Percentiles rank a stretch among this genome's conserved stretches.
phyloP scores from a whole-genome alignment of 2,888 invertebrate species.

The Cephonodes hylas region DNA sequence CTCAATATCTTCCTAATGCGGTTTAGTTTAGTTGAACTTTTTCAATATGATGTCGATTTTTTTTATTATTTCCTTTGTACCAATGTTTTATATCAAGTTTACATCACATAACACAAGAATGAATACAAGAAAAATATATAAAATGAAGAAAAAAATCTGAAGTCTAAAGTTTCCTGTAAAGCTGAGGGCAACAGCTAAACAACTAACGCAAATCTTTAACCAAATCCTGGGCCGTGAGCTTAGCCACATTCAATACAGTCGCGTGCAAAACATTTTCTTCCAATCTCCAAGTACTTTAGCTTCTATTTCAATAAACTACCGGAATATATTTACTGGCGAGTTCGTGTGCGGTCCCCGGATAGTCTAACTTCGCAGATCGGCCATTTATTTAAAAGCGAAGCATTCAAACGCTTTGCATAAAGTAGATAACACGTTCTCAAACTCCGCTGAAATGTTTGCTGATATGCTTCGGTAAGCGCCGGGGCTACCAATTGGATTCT shows the following conservation, averaged over 20 bases:
- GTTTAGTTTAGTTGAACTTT: neutral
- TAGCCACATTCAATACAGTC: neutral
- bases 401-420: constrained; percentile 50
- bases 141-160: too few relatives aligned
- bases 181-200: too few relatives aligned
- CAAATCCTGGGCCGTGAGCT: too few relatives aligned
- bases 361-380: constrained; percentile 35
- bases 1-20: neutral
- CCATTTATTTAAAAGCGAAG: constrained; percentile 41
- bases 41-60: too few relatives aligned
- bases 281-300: neutral
- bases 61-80: too few relatives aligned
- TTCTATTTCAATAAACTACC: constrained; percentile 3
- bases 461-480: neutral
- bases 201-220: too few relatives aligned
- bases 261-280: neutral
- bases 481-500: neutral
- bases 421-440: constrained; percentile 38
- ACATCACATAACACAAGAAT: too few relatives aligned
- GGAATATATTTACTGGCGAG: constrained; percentile 5
- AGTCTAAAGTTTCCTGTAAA: too few relatives aligned
- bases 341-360: constrained; percentile 43
- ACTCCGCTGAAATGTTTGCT: neutral
- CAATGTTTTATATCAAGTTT: too few relatives aligned
- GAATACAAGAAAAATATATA: too few relatives aligned